Evolutionary conservation across 2,113 vertebrate species (phyloP).

Genomic region (Notarius quadriscutis): DNA sequence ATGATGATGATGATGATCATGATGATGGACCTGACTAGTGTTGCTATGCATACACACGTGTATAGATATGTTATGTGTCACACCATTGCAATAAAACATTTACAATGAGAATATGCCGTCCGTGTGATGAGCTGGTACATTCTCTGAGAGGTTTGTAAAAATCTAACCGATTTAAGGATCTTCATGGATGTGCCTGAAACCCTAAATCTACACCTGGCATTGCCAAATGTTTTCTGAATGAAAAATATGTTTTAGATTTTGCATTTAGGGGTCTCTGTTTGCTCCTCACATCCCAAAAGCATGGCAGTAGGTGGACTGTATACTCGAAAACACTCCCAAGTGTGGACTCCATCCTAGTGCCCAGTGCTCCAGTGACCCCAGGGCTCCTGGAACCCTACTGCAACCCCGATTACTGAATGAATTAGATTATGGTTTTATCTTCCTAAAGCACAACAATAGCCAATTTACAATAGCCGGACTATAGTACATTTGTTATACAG

Average conservation of each 20-base stretch:
- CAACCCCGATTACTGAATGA: neutral
- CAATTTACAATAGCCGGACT: neutral
- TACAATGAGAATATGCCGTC: neutral
- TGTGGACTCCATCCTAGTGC: neutral
- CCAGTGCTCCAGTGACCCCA: neutral
- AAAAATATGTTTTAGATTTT: neutral
- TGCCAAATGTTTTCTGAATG: neutral
- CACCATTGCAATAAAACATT: neutral
- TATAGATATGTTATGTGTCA: neutral
- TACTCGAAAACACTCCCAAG: neutral
- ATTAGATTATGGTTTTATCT: neutral
- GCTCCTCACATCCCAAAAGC: neutral
- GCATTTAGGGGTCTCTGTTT: neutral
- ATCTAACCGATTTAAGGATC: neutral
- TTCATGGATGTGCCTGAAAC: neutral
- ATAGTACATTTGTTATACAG: neutral
- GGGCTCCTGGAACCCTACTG: neutral
- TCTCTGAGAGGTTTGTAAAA: neutral
- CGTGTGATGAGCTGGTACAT: neutral
- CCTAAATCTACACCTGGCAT: neutral
- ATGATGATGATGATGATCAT: no score
- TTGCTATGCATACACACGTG: neutral
- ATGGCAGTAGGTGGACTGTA: neutral
- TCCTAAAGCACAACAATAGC: neutral
- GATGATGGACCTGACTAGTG: slow-evolving; percentile 10